A percentile compares a stretch with the other conserved stretches of the same genome.
Evolutionary conservation across 2,888 invertebrate genomes (phyloP).

Genomic region (Hipparchia sbordonii): DNA sequence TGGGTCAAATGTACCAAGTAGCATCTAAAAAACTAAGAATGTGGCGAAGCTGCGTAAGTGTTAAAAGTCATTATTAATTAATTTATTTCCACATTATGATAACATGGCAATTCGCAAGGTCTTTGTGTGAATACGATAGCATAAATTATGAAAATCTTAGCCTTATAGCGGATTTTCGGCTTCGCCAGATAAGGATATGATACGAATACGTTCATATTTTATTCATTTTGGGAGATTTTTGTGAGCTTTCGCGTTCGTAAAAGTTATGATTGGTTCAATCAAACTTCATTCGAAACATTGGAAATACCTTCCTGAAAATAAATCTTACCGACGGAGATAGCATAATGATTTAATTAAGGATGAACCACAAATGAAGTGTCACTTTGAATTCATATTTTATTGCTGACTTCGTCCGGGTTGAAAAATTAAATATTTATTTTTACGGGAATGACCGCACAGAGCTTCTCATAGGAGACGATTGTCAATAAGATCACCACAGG

Average conservation of each 20-base stretch:
- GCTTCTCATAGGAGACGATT: too few species aligned
- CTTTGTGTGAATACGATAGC: background rate
- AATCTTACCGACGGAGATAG: too few species aligned
- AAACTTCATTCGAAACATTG: background rate
- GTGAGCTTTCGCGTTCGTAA: background rate
- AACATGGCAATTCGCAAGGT: conserved; percentile 5
- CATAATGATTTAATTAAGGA: too few species aligned
- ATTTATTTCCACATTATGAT: conserved; percentile 6
- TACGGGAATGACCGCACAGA: too few species aligned
- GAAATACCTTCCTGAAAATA: too few species aligned
- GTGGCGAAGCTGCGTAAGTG: background rate
- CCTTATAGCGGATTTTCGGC: background rate
- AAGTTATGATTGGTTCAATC: background rate
- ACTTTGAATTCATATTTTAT: too few species aligned
- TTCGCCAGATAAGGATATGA: background rate
- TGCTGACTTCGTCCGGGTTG: too few species aligned
- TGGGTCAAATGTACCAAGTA: background rate
- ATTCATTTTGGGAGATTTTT: background rate
- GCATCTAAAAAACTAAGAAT: background rate
- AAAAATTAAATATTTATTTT: too few species aligned
- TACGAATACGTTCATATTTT: conserved; percentile 2
- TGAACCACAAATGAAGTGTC: too few species aligned
- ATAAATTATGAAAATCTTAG: conserved; percentile 4
- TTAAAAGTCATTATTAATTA: conserved; percentile 4
- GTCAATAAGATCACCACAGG: too few species aligned